Evolutionary conservation across 2,888 invertebrate species (phyloP).

Genomic region (Agonopterix subpropinquella): DNA sequence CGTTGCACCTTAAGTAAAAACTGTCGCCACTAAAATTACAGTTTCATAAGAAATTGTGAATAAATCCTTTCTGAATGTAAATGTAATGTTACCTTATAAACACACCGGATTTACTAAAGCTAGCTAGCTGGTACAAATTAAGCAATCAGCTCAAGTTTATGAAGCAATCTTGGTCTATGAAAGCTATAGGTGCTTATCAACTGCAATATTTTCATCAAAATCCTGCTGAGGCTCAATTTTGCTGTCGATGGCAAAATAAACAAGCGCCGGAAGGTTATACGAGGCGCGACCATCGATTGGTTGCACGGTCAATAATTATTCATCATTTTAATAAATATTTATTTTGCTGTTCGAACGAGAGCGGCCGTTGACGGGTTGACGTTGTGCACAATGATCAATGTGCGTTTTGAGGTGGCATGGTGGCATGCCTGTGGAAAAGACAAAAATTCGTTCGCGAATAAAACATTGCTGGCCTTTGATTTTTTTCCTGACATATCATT

Average conservation of each 20-base stretch:
- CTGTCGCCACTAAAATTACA: too few species aligned
- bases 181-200: constrained; percentile 7
- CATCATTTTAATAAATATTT: constrained; percentile 39
- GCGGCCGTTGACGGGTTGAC: constrained; percentile 18
- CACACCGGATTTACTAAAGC: too few species aligned
- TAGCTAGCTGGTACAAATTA: background rate
- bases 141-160: constrained; percentile 3
- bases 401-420: background rate
- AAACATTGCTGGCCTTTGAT: too few species aligned
- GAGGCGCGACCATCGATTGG: constrained; percentile 24
- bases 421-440: too few species aligned
- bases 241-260: constrained; percentile 32
- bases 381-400: background rate
- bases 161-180: background rate
- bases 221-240: constrained; percentile 19
- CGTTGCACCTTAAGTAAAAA: too few species aligned
- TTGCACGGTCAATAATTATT: constrained; percentile 30
- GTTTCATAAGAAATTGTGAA: too few species aligned
- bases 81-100: too few species aligned
- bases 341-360: constrained; percentile 20
- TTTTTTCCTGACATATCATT: too few species aligned
- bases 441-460: too few species aligned
- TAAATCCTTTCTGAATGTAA: too few species aligned
- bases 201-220: constrained; percentile 8
- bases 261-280: constrained; percentile 24